Evolutionary conservation across 2,888 invertebrate genomes (phyloP), one percentile per base, ranked within the genome.

Genomic region (Trichopoda pennipes): DNA sequence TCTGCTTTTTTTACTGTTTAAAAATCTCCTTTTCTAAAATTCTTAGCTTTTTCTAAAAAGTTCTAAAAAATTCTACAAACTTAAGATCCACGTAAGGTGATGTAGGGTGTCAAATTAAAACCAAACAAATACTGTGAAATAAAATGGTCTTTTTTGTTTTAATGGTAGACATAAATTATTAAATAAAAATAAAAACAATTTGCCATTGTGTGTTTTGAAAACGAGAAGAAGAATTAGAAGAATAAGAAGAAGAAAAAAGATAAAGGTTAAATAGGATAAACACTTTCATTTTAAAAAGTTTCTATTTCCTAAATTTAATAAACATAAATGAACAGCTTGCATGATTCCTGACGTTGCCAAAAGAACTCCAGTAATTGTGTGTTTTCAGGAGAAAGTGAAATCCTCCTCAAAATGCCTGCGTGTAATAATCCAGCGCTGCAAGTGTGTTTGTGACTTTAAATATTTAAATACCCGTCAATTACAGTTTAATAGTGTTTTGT

Each of bases 381-480:
- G 42, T 44, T 28, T 28, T 55, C 32, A 32, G 35, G 63, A 73
- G 61, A 63, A 73, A 73, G 73, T 63, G 55, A 73, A 73, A 73
- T 63, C 53, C 63, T 73, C 53, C 16, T 44, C 16, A 42, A 49
- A 35, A 28, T 49, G 56, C 12, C 28, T 12, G 17, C 28, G 17
- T 68, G 12, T 12, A 38, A 12, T 12, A n/a, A n/a, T n/a, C n/a
- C 38, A 38, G 8, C 8, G 8, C 8, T 38, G 12, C 38, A 3
- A 10, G 17, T 60, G 16, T 21, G 10, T 19, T 19, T 60, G 21
- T 2, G 47, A 35, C 16, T 47, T 44, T 42, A 35, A 19, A 56
- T 58, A 38, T 70, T 58, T 49, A 35, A 70, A 70, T 58, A 35
- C 8, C 47, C 58, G 49, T 19, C 10, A 58, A 49, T 58, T 49